Evolutionary conservation across 2,797 vertebrate species (phyloP), one percentile per base, ranked within the genome.

Genomic region (Acomys russatus): DNA sequence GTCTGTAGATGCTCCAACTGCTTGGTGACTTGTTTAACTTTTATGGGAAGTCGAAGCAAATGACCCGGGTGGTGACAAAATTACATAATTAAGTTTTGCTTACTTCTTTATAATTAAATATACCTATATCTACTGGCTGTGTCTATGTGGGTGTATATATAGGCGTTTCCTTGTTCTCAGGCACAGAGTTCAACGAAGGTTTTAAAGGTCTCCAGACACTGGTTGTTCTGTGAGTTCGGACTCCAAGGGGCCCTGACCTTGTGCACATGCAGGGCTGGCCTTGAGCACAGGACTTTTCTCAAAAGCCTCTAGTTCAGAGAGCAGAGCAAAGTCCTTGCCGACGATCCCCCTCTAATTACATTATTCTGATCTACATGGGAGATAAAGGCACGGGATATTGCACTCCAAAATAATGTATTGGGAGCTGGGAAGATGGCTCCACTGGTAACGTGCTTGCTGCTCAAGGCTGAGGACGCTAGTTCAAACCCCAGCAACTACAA

Each of bases 131-230:
- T 68, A 73, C 77, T 49, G 33, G 35, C 84, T 11, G 18, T 44
- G 3, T 56, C 30, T 79, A 1, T 20, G 12, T 22, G 30, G 9
- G 4, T 35, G n/a, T 87, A n/a, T 12, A n/a, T 3, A 4, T 2
- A 71, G 78, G 73, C 56, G 28, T 77, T 66, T 71, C 61, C 54
- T 59, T 33, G 61, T 64, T 74, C 30, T 74, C 61, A 61, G 2
- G 10, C 4, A 2, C 22, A 28, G 33, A 35, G 38, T 77, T 88
- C 82, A 25, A 61, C 38, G 10, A 73, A 2, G 5, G n/a, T 30
- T 63, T 20, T 28, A 25, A 59, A 22, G 11, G 10, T 35, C 0
- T 56, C 12, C 11, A 1, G 0, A 2, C 12, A 59, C 59, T 2
- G 70, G 30, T 20, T 0, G 44, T 15, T 68, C 8, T 20, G 12